Evolutionary conservation across 2,888 invertebrate genomes (phyloP).

Genomic region (Drosophila kanekoi): DNA sequence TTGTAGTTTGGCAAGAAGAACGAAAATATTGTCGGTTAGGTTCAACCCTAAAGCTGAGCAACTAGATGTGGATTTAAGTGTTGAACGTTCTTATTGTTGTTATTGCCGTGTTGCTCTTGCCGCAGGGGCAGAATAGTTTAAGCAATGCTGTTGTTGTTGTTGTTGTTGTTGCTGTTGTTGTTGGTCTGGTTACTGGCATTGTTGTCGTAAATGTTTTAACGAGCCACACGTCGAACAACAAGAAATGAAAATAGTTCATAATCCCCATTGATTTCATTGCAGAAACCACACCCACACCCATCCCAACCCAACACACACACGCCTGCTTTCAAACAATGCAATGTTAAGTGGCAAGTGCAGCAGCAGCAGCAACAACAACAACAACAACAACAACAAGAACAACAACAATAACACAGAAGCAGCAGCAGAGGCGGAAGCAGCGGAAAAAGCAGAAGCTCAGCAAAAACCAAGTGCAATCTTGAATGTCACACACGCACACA

Average conservation of each 20-base stretch:
- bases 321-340: conserved; percentile 30
- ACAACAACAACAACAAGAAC: too few relatives aligned
- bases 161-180: conserved; percentile 21
- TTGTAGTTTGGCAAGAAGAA: background rate
- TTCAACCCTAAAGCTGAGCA: conserved; percentile 5
- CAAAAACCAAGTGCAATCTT: conserved; percentile 13
- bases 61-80: background rate
- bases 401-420: conserved; percentile 1
- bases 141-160: conserved; percentile 2
- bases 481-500: conserved; percentile 5
- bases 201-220: conserved; percentile 56
- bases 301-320: background rate
- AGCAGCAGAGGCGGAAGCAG: conserved; percentile 9
- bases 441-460: conserved; percentile 17
- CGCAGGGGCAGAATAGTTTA: conserved; percentile 18
- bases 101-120: conserved; percentile 14
- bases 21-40: background rate
- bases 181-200: conserved; percentile 38
- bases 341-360: conserved; percentile 51
- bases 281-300: conserved; percentile 4
- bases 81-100: conserved; percentile 10
- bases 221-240: conserved; percentile 36
- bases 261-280: conserved; percentile 71
- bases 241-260: conserved; percentile 71
- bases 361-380: conserved; percentile 17